Conservation (phyloP, 2,888 invertebrate species). For the Teleogryllus oceanicus region DNA sequence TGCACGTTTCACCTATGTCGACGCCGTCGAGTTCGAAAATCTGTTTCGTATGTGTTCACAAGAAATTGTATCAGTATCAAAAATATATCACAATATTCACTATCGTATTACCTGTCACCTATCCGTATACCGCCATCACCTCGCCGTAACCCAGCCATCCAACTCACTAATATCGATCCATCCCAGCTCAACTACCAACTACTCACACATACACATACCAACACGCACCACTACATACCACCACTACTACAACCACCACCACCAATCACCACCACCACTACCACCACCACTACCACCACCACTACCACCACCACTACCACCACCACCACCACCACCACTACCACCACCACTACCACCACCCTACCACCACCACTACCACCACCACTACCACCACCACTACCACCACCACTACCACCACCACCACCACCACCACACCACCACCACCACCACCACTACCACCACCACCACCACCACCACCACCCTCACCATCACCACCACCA, state of each 20-base stretch:
- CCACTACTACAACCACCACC: neutral
- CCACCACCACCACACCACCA: neutral
- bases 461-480: too few relatives aligned
- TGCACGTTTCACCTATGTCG: neutral
- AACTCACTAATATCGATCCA: neutral
- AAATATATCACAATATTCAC: neutral
- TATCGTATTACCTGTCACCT: neutral
- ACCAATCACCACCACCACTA: neutral
- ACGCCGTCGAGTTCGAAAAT: neutral
- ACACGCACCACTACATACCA: too few relatives aligned
- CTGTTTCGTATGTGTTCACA: too few relatives aligned
- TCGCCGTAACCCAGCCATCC: neutral
- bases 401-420: neutral
- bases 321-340: neutral
- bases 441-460: neutral
- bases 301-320: neutral
- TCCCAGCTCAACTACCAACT: too few relatives aligned
- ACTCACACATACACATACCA: too few relatives aligned
- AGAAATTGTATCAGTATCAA: too few relatives aligned
- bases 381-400: too few relatives aligned
- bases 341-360: neutral
- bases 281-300: neutral
- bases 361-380: neutral
- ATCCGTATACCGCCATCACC: neutral
- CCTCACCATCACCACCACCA: too few relatives aligned